phyloP scores from a whole-genome alignment of 2,113 vertebrate species.

The Montifringilla adamsi region DNA sequence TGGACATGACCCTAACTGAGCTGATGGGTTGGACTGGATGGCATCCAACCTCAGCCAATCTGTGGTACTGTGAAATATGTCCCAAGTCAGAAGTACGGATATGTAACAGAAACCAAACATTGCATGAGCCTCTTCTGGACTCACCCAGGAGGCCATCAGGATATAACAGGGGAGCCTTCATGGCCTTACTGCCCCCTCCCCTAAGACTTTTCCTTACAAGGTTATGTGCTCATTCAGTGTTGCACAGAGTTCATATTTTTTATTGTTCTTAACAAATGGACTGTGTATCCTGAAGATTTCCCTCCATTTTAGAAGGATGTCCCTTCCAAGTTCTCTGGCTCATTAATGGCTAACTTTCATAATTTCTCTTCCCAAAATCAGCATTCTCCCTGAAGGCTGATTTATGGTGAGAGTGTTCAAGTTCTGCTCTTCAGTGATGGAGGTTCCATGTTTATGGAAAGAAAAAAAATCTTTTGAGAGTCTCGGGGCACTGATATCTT shows the following conservation, averaged over 20 bases:
- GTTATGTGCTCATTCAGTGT: neutral
- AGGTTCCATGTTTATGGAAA: conserved; percentile 35
- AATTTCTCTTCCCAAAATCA: neutral
- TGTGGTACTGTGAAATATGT: neutral
- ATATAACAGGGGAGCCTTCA: neutral
- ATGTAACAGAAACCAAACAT: neutral
- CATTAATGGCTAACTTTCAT: neutral
- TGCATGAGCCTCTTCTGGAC: neutral
- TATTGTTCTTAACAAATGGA: neutral
- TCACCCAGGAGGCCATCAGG: neutral
- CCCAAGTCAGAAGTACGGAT: neutral
- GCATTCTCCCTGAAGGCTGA: neutral
- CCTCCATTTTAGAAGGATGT: neutral
- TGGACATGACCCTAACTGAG: neutral
- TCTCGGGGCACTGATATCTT: conserved; percentile 54
- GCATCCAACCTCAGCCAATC: neutral
- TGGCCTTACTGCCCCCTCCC: neutral
- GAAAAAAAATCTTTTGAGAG: conserved; percentile 19
- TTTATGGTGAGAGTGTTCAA: neutral
- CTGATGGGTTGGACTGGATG: neutral
- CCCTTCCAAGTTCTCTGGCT: neutral
- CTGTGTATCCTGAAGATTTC: neutral
- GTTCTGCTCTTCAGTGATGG: neutral
- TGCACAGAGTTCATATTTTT: neutral
- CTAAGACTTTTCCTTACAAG: neutral